Base-by-base conservation (phyloP, 1,140 invertebrate genomes). In the Eumeta japonica region DNA sequence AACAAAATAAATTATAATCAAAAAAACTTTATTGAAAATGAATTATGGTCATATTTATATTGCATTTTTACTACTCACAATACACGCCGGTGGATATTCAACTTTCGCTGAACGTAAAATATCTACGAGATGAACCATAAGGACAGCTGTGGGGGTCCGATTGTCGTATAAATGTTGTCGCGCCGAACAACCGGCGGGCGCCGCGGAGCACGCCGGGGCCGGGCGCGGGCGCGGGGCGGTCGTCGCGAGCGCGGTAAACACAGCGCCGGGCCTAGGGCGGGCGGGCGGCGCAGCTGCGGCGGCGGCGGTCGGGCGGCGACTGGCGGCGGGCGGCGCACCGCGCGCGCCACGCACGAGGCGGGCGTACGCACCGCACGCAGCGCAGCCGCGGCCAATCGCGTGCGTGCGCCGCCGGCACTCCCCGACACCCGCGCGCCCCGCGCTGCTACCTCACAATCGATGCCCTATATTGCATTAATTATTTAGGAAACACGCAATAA, bases 81-180 rank as follows among this genome's bases (percentile, higher is more conserved):
- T 77, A 67, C 73, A 54, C 53, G 73, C 63, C 62, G 75, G 75
- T 52, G 72, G 60, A 46, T 75, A 77, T 45, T 77, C 75, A 74
- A 76, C 63, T 58, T 76, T 75, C 63, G 67, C 71, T 58, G 75
- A 74, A 59, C 75, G 75, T 49, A 76, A 75, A 48, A 77, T 75
- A 68, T 77, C 75, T 73, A 77, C 75, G 55, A 77, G 71, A 63
- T 77, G 75, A 74, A 77, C 75, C 75, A 77, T 77, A 76, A 71
- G 75, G 75, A 74, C 65, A 66, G 67, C 60, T 77, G 55, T 64
- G 52, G 59, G 62, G 58, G 52, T 62, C 45, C 45, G 52, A 63
- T 59, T 55, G 57, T 38, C 44, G 52, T 59, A 55, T 38, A 32
- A 74, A 71, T 63, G 49, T 46, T 60, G 44, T 37, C 44, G 45